Evolutionary conservation across 2,113 vertebrate species (phyloP).

Genomic region (Psettodes erumei): DNA sequence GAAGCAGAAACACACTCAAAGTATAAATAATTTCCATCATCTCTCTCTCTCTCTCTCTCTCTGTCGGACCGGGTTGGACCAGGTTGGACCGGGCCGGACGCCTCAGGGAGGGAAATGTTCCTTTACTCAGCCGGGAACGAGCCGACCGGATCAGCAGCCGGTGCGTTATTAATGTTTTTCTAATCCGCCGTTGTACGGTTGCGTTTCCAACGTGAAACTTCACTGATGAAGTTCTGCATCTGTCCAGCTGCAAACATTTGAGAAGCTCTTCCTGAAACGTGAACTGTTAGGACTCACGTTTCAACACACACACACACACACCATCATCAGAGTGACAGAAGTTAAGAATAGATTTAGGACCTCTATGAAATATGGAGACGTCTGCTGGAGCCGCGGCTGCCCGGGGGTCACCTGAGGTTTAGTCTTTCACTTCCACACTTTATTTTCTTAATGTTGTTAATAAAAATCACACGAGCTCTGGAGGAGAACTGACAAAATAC

Average conservation of each 20-base stretch:
- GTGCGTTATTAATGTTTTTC: background rate
- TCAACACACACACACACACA: slow-evolving; percentile 11
- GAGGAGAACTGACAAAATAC: background rate
- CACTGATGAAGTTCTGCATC: slow-evolving; percentile 1
- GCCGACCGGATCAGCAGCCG: no score
- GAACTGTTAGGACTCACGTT: background rate
- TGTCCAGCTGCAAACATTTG: slow-evolving; percentile 35
- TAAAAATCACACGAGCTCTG: no score
- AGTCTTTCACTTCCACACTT: slow-evolving; percentile 19
- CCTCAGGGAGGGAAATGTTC: no score
- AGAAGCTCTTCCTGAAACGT: slow-evolving; percentile 22
- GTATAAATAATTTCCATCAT: no score
- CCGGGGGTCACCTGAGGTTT: slow-evolving; percentile 41
- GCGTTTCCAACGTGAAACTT: no score
- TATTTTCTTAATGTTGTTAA: background rate
- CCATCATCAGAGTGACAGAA: background rate
- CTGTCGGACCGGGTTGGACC: no score
- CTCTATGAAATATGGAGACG: slow-evolving; percentile 31
- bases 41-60: no score
- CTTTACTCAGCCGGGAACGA: no score
- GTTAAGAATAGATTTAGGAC: slow-evolving; percentile 62
- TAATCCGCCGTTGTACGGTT: background rate
- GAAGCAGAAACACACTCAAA: no score
- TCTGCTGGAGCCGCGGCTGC: slow-evolving; percentile 4
- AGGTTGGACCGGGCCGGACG: no score